Evolutionary conservation across 2,797 vertebrate genomes (phyloP).

Genomic region (Rousettus madagascariensis): DNA sequence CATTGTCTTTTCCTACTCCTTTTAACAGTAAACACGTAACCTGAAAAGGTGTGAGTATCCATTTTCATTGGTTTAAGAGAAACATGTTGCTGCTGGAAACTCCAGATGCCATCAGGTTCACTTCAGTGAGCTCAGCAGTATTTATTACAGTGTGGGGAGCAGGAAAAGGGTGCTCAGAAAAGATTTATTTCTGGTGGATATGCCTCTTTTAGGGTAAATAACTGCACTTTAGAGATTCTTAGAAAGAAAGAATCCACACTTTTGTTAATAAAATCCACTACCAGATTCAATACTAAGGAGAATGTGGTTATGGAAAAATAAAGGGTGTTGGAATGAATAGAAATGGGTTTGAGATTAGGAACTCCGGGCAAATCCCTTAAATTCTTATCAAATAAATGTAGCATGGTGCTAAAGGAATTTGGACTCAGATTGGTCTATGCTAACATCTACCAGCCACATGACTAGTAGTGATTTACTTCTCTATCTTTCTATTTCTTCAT

Average conservation of each 20-base stretch:
- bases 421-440: not conserved
- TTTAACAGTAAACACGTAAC: not conserved
- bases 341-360: not conserved
- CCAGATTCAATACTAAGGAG: not conserved
- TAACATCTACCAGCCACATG: not conserved
- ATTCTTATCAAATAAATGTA: slow-evolving; percentile 9
- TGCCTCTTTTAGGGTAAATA: not conserved
- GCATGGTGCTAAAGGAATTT: not conserved
- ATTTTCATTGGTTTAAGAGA: slow-evolving; percentile 48
- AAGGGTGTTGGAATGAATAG: not conserved
- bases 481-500: not conserved
- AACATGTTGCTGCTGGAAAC: slow-evolving; percentile 9
- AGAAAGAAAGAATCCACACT: not conserved
- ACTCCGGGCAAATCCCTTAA: not conserved
- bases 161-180: not conserved
- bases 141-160: not conserved
- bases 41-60: not conserved
- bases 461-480: not conserved
- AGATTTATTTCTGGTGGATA: not conserved
- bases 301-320: not conserved
- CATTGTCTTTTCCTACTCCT: not conserved
- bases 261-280: not conserved
- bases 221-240: not conserved
- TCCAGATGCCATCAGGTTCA: slow-evolving; percentile 1
- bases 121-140: not conserved